phyloP scores from a whole-genome alignment of 2,888 invertebrate genomes.

The Mechanitis mazaeus region DNA sequence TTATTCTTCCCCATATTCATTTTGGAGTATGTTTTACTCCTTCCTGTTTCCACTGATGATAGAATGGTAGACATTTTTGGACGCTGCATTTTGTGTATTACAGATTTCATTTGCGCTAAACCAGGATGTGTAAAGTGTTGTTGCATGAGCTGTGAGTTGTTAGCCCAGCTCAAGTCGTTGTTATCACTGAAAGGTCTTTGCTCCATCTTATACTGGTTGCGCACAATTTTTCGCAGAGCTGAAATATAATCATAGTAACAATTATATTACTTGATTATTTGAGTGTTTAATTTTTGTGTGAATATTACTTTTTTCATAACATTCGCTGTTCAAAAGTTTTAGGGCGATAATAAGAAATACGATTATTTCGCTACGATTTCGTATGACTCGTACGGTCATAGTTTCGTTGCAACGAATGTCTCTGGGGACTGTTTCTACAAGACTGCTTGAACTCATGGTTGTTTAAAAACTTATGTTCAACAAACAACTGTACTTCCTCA shows the following conservation, averaged over 20 bases:
- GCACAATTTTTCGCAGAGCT: slow-evolving; percentile 66
- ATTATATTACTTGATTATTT: not conserved
- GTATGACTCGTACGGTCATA: slow-evolving; percentile 14
- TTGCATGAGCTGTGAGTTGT: slow-evolving; percentile 27
- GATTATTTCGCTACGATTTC: slow-evolving; percentile 11
- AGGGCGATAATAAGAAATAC: slow-evolving; percentile 28
- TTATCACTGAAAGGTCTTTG: slow-evolving; percentile 57
- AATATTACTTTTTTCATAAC: slow-evolving; percentile 57
- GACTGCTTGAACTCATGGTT: slow-evolving; percentile 8
- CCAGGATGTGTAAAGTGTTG: slow-evolving; percentile 38
- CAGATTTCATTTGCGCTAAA: slow-evolving; percentile 41
- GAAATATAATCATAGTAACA: slow-evolving; percentile 31
- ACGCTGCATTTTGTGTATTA: slow-evolving; percentile 44
- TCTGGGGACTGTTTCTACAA: not conserved
- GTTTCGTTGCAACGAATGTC: not conserved
- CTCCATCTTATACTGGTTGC: slow-evolving; percentile 66
- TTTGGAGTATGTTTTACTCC: slow-evolving; percentile 41
- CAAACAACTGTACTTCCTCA: slow-evolving; percentile 4
- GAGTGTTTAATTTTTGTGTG: not conserved
- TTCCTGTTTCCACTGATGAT: slow-evolving; percentile 41
- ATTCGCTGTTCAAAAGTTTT: slow-evolving; percentile 30
- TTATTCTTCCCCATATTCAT: slow-evolving; percentile 36
- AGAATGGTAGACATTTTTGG: slow-evolving; percentile 50
- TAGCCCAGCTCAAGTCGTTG: slow-evolving; percentile 25
- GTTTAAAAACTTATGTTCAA: slow-evolving; percentile 3